A percentile compares a stretch with the other conserved stretches of the same genome.
Evolutionary conservation across 2,113 vertebrate species (phyloP).

Genomic region (Proterorhinus semilunaris): DNA sequence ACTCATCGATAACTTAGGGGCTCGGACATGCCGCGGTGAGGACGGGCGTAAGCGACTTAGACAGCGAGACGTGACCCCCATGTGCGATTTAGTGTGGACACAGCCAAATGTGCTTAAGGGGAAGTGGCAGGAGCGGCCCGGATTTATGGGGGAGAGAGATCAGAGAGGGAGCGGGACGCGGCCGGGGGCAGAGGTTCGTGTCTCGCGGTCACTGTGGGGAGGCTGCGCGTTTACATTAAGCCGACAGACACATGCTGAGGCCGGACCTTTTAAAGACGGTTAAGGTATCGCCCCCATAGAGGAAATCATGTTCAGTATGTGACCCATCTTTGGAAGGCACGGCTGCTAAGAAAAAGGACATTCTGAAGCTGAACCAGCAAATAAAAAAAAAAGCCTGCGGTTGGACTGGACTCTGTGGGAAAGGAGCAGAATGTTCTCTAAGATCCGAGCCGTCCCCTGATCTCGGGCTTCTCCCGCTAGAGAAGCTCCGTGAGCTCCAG

Average conservation of each 20-base stretch:
- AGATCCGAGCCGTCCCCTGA: no score
- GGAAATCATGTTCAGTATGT: no score
- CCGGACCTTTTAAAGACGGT: no score
- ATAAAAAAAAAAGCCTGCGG: no score
- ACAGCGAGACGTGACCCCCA: conserved; percentile 5
- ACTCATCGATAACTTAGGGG: conserved; percentile 35
- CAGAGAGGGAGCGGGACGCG: background rate
- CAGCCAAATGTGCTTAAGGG: background rate
- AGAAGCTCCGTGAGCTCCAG: no score
- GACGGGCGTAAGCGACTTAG: background rate
- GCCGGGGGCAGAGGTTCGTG: background rate
- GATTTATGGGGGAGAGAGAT: background rate
- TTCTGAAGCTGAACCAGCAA: no score
- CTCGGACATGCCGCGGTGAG: conserved; percentile 9
- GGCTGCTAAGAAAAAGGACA: no score
- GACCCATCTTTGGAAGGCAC: no score
- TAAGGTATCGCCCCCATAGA: no score
- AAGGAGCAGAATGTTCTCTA: no score
- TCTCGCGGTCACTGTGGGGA: background rate
- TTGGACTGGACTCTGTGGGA: no score
- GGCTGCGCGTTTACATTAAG: background rate
- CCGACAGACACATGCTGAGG: background rate
- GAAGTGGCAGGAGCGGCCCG: background rate
- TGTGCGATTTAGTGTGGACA: background rate
- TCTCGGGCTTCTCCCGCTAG: no score